These are phyloP conservation scores for Galerucella nymphaeae DNA, from an alignment of 2,888 invertebrate species.

Conservation along the genomic window DNA sequence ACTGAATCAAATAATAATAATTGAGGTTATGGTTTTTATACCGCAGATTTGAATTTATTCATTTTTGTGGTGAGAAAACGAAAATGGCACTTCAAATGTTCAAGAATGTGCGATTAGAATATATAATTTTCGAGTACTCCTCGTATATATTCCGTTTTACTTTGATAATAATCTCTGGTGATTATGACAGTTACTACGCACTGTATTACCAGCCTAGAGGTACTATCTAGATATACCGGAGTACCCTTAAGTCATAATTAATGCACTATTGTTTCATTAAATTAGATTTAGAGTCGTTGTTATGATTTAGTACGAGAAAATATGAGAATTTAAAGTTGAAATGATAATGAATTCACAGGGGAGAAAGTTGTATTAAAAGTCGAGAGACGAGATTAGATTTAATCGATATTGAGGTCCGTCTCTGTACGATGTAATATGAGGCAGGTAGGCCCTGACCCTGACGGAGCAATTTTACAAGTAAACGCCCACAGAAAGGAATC, in stretches of 20 bases:
- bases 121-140: neutral
- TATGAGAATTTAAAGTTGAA: conserved; percentile 19
- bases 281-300: conserved; percentile 41
- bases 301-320: conserved; percentile 28
- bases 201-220: conserved; percentile 32
- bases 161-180: conserved; percentile 28
- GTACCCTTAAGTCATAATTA: conserved; percentile 42
- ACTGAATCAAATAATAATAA: too few relatives aligned
- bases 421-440: conserved; percentile 46
- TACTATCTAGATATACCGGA: conserved; percentile 43
- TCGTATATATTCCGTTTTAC: conserved; percentile 17
- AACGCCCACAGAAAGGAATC: conserved; percentile 58
- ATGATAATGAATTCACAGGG: too few relatives aligned
- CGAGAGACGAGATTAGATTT: too few relatives aligned
- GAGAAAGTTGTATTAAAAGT: too few relatives aligned
- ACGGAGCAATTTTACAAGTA: conserved; percentile 60
- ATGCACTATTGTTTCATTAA: conserved; percentile 46
- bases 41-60: too few relatives aligned
- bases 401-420: conserved; percentile 39
- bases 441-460: conserved; percentile 58
- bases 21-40: too few relatives aligned
- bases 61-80: too few relatives aligned
- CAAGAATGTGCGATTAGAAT: too few relatives aligned
- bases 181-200: conserved; percentile 35
- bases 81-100: too few relatives aligned